phyloP scores from a whole-genome alignment of 2,797 vertebrate genomes.

The Sternarchorhynchus goeldii region DNA sequence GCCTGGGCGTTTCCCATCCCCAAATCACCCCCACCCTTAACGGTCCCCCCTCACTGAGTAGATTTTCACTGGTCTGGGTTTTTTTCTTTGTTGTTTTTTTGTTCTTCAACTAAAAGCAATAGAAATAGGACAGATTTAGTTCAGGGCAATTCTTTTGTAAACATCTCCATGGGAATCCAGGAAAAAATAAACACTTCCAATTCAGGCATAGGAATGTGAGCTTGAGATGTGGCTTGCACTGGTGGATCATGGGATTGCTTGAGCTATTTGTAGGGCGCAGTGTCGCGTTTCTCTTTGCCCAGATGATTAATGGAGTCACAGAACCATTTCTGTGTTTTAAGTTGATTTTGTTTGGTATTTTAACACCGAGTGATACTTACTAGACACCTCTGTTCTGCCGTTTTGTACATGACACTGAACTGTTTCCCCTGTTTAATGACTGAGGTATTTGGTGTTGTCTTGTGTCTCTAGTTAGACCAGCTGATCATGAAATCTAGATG shows the following conservation, averaged over 20 bases:
- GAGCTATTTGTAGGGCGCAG: not conserved
- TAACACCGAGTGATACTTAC: too few species aligned
- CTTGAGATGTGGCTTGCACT: not conserved
- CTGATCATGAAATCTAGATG: too few species aligned
- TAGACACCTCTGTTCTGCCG: not conserved
- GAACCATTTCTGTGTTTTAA: not conserved
- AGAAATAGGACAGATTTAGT: conserved; percentile 52
- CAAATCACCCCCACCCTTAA: not conserved
- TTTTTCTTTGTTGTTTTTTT: conserved; percentile 39
- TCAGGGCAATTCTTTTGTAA: conserved; percentile 42
- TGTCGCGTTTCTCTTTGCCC: not conserved
- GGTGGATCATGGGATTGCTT: not conserved
- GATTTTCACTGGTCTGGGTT: conserved; percentile 51
- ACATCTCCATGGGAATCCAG: conserved; percentile 43
- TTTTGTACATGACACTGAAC: not conserved
- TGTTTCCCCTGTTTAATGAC: not conserved
- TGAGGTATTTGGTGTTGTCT: not conserved
- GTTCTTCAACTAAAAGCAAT: conserved; percentile 48
- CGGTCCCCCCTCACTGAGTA: conserved; percentile 20
- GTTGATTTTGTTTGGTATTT: not conserved
- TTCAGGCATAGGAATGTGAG: not conserved
- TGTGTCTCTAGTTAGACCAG: not conserved
- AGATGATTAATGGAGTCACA: too few species aligned
- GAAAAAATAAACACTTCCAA: conserved; percentile 51
- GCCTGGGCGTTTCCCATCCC: conserved; percentile 18